These are phyloP conservation scores for Linyphia triangularis DNA, from an alignment of 2,888 invertebrate genomes.

Conservation along the genomic window DNA sequence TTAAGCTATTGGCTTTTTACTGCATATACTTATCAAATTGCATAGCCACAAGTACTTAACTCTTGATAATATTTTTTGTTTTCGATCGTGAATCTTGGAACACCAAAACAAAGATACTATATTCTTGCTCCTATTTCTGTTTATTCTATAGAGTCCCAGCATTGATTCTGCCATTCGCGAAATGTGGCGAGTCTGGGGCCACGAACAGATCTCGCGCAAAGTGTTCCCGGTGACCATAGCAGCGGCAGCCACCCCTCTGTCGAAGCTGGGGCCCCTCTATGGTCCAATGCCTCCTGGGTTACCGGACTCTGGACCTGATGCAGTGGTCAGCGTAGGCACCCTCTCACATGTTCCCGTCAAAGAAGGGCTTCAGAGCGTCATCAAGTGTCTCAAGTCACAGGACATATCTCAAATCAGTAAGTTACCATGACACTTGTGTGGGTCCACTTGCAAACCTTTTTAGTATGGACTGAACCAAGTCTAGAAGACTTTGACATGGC, in stretches of 20 bases:
- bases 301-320: conserved; percentile 54
- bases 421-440: too few species aligned
- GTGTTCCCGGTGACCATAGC: conserved; percentile 77
- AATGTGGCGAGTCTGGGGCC: conserved; percentile 77
- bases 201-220: conserved; percentile 76
- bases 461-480: too few species aligned
- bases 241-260: conserved; percentile 63
- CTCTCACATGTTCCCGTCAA: conserved; percentile 77
- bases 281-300: conserved; percentile 50
- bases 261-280: conserved; percentile 73
- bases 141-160: conserved; percentile 75
- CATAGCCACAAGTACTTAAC: not conserved
- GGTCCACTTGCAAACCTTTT: too few species aligned
- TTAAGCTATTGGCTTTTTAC: not conserved
- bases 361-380: conserved; percentile 77
- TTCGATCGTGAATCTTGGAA: not conserved
- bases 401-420: conserved; percentile 76
- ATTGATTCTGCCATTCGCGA: conserved; percentile 75
- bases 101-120: not conserved
- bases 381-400: conserved; percentile 77
- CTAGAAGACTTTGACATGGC: too few species aligned
- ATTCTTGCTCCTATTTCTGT: not conserved
- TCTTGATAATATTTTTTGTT: not conserved
- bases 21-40: not conserved
- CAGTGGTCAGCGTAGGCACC: conserved; percentile 66